A percentile compares a stretch with the other conserved stretches of the same genome.
Evolutionary conservation across 2,797 vertebrate genomes (phyloP).

Genomic region (Smutsia gigantea): DNA sequence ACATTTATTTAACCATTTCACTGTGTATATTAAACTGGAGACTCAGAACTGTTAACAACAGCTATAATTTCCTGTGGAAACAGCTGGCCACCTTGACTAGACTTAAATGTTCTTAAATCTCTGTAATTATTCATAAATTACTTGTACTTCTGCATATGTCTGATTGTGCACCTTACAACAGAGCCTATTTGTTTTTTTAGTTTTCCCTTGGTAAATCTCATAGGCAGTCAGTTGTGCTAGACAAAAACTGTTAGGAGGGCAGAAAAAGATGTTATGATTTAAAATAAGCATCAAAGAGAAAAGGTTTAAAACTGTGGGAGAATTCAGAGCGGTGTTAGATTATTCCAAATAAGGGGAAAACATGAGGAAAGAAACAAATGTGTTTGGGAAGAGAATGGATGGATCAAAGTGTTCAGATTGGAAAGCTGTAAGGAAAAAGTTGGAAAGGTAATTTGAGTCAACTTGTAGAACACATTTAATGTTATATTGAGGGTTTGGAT

Average conservation of each 20-base stretch:
- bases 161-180: background rate
- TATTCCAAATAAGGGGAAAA: background rate
- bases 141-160: background rate
- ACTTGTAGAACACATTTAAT: background rate
- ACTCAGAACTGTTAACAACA: background rate
- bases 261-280: conserved; percentile 45
- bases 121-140: background rate
- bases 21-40: background rate
- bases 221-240: background rate
- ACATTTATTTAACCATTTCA: background rate
- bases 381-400: background rate
- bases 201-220: background rate
- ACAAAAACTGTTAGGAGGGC: background rate
- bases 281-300: background rate
- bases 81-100: background rate
- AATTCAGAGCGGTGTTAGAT: background rate
- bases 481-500: background rate
- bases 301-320: background rate
- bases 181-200: background rate
- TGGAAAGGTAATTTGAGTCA: background rate
- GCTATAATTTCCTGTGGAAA: background rate
- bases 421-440: background rate
- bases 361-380: background rate
- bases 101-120: background rate
- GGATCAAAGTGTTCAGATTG: background rate